Conservation (phyloP, 2,888 invertebrate species). For the Zele albiditarsus region DNA sequence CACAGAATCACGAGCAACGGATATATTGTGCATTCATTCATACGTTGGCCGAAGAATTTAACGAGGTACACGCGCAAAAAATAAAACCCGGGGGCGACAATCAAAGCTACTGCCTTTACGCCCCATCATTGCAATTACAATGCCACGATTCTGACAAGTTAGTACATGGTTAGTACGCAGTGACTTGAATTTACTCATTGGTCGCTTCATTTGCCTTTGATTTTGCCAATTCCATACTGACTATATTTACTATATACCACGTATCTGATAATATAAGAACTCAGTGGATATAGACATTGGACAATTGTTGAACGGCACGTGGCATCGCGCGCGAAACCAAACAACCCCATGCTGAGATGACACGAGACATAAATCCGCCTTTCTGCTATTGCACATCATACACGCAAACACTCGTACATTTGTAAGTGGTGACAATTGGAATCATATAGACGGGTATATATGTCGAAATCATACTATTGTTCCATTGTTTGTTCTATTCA, state of each 20-base stretch:
- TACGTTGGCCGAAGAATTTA: slow-evolving; percentile 64
- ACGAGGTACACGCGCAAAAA: slow-evolving; percentile 67
- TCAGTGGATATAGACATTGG: background rate
- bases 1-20: slow-evolving; percentile 20
- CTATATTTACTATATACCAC: slow-evolving; percentile 3
- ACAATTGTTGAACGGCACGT: slow-evolving; percentile 59
- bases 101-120: slow-evolving; percentile 3
- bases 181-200: slow-evolving; percentile 34
- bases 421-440: slow-evolving; percentile 8
- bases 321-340: slow-evolving; percentile 55
- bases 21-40: slow-evolving; percentile 5
- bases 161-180: slow-evolving; percentile 13
- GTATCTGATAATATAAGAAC: slow-evolving; percentile 12
- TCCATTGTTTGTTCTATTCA: slow-evolving; percentile 10
- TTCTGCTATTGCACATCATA: background rate
- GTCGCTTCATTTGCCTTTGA: slow-evolving; percentile 32
- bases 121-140: slow-evolving; percentile 21
- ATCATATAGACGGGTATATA: background rate
- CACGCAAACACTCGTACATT: background rate
- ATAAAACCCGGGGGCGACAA: slow-evolving; percentile 36
- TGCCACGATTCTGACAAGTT: slow-evolving; percentile 9
- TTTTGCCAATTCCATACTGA: background rate
- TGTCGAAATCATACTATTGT: slow-evolving; percentile 1
- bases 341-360: slow-evolving; percentile 64
- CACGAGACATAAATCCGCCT: slow-evolving; percentile 57